phyloP scores from a whole-genome alignment of 2,113 vertebrate species.

The Phylloscopus trochilus region DNA sequence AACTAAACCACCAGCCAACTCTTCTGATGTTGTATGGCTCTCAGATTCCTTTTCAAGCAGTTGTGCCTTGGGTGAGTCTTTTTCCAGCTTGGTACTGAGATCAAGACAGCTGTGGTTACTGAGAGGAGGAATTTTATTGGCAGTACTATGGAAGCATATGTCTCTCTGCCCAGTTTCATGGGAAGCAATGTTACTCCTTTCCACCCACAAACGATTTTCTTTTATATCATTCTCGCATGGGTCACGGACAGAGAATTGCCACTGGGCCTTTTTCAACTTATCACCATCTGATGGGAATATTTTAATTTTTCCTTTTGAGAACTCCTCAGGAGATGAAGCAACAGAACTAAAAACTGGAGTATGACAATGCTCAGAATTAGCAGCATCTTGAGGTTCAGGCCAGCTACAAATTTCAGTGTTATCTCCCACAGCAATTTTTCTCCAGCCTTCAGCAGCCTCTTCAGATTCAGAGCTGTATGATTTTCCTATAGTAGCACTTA shows the following conservation, averaged over 20 bases:
- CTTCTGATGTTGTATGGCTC: not conserved
- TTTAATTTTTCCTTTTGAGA: slow-evolving; percentile 13
- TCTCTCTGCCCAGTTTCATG: not conserved
- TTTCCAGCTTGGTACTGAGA: not conserved
- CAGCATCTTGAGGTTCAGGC: not conserved
- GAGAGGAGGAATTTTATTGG: not conserved
- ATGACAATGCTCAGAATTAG: not conserved
- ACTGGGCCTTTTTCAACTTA: slow-evolving; percentile 18
- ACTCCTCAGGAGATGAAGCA: slow-evolving; percentile 8
- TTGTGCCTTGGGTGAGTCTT: not conserved
- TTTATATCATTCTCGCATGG: not conserved
- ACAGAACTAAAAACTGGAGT: slow-evolving; percentile 18
- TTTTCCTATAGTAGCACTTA: not conserved
- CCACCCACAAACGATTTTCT: not conserved
- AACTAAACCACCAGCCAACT: not conserved
- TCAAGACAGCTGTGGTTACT: not conserved
- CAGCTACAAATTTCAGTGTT: not conserved
- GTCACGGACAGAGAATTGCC: not conserved
- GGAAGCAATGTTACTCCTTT: not conserved
- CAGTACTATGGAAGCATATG: not conserved
- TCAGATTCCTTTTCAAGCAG: not conserved
- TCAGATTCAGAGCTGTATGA: not conserved
- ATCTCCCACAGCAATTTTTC: not conserved
- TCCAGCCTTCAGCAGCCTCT: not conserved
- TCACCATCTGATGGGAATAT: not conserved